Evolutionary conservation across 2,888 invertebrate species (phyloP), one percentile per base, ranked within the genome.

Genomic region (Frankliniella fusca): DNA sequence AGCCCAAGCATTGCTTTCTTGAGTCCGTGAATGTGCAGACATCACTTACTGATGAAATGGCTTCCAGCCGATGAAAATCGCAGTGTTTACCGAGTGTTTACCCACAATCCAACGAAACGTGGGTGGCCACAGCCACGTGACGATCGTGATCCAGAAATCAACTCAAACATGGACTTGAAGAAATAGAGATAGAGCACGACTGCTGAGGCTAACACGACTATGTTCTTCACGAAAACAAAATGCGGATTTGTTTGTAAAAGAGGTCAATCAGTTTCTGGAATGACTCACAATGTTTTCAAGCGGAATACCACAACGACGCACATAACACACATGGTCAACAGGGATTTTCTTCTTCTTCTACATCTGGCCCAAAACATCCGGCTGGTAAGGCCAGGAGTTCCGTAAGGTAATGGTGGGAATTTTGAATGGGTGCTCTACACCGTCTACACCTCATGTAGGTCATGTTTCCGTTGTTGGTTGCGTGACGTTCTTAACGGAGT

Each of bases 1-100:
- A 89, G 96, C 96, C 94, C 95, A 94, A 87, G 96, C 97, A 92
- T 96, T 96, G 91, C 93, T 94, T 91, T 94, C 94, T 87, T 93
- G 92, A 89, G 93, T 93, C 89, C 92, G 91, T 88, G 92, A 91
- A 90, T 92, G 92, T 90, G 92, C 91, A 89, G 93, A 92, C 92
- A 90, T 90, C 86, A 87, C 87, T 86, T 76, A 76, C 70, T 76
- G 70, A 76, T 76, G 70, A 76, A 76, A 76, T 76, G 70, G 70
- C 70, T 76, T 76, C 70, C 70, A 76, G 70, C 70, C 70, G 70
- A 76, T 76, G 70, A 76, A 76, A 76, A 76, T 76, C 70, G 61
- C 65, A 79, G 76, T 82, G 49, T 79, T 81, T 81, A 81, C 80
- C 81, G 81, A 81, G 82, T 87, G 87, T 87, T 88, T 88, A 88